Evolutionary conservation across 92 coral and sea anemone species (phyloP), one percentile per base, ranked within the genome.

Genomic region (Diadumene lineata): DNA sequence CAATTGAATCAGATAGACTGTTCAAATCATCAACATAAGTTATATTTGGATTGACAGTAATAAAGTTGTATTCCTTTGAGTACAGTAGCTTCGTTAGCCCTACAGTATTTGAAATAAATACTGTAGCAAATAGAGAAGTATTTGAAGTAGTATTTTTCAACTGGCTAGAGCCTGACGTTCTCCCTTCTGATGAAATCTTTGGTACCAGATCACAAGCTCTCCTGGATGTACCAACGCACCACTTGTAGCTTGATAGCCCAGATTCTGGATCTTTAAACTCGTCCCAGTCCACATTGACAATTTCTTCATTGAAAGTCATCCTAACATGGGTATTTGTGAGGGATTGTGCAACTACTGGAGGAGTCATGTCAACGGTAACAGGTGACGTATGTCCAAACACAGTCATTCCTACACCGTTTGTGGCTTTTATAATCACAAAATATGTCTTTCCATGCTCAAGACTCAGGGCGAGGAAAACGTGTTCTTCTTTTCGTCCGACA

Each of bases 191-290:
- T 0, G 78, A 67, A 31, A 79, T 66, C 64, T 73, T 71, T 26
- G 89, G 74, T 43, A 86, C 34, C 60, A 92, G 75, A 51, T 92
- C 96, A 74, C 99, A 96, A 1, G 23, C 33, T 18, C 87, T 93
- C 53, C 34, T 81, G 16, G 73, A 38, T 28, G 90, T 93, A 19
- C 99, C 99, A 25, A 90, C 97, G 61, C 99, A 96, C 88, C 91
- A 86, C 22, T 74, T 87, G 65, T 96, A 92, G 43, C 69, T 56
- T 29, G 46, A 74, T 16, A 87, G 60, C 27, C 83, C 82, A 77
- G 89, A 88, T 72, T 96, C 97, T 22, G 38, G 74, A 75, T 96
- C 99, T 44, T 84, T 83, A 75, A 88, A 89, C 74, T 86, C 90
- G 64, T 92, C 93, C 99, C 99, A 96, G 71, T 74, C 81, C 10